Evolutionary conservation across 2,888 invertebrate genomes (phyloP), one percentile per base, ranked within the genome.

Genomic region (Colostygia pectinataria): DNA sequence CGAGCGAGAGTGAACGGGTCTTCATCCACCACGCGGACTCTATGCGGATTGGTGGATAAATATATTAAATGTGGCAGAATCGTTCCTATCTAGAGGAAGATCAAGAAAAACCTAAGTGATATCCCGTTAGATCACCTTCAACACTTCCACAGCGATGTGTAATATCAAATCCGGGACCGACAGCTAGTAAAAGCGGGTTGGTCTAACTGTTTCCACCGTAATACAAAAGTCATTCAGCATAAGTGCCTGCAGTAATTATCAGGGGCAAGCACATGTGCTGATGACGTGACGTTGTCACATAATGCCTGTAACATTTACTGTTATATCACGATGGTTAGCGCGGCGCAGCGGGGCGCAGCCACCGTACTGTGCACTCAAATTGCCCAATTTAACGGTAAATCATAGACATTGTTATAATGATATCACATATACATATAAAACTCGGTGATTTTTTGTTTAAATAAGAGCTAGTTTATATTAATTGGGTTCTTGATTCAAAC

Each of bases 321-420:
- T 85, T 83, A 83, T 72, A 76, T 78, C 79, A 81, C 60, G 74
- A 66, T 59, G 66, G 63, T 68, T 71, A 68, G 66, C 71, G 70
- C 71, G 62, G 57, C 70, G 61, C 72, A 59, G 59, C 64, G 65
- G 63, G 62, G 68, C 73, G 73, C 83, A 84, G 66, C 77, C 72
- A 81, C 83, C 83, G 83, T 80, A 66, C 68, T 62, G 63, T 77
- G 74, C 70, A 73, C 74, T 74, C 75, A 82, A 87, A 88, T 83
- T 83, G 81, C 73, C 83, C 82, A 87, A 87, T 87, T 88, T 88
- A 87, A 88, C 88, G 85, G 87, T 83, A 79, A 74, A 77, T 52
- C 47, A 48, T 53, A 51, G 38, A 47, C 33, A 39, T 54, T 40
- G 47, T 37, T 49, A 18, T 37, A 28, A 48, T 48, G 25, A 18